Evolutionary conservation across 2,113 vertebrate species (phyloP), one percentile per base, ranked within the genome.

Genomic region (Leuciscus idus): DNA sequence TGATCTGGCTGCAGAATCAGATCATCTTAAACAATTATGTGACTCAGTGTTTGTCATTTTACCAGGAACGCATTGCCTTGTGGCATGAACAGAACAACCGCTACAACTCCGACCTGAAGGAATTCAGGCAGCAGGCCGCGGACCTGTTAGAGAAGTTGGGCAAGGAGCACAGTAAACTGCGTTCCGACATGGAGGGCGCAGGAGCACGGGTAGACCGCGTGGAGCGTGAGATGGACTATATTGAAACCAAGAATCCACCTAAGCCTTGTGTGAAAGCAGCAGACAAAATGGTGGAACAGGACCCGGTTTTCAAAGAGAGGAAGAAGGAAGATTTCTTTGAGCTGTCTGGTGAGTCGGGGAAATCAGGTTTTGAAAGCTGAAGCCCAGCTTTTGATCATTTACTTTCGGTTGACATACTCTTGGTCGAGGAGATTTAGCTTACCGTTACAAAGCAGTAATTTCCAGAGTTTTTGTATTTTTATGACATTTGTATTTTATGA

Each of bases 61-160:
- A 73, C 2, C 89, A 99, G 98, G 97, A 98, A 70, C 95, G 97
- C 26, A 97, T 99, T 92, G 94, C 96, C 0, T 91, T 97, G 85
- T 98, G 97, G 96, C 96, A 98, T 0, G 96, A 98, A 17, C 97
- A 98, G 83, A 95, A 95, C 30, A 96, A 94, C 79, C 96, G 96
- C 50, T 97, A 98, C 86, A 96, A 95, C 76, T 92, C 94, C 0
- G 97, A 99, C 91, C 93, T 97, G 89, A 93, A 94, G 73, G 96
- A 98, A 86, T 98, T 99, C 92, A 96, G 95, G 89, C 97, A 97
- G 93, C 96, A 96, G 74, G 95, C 97, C 7, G 86, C 95, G 39
- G 95, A 94, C 2, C 92, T 96, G 88, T 89, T 97, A 79, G 95
- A 96, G 39, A 92, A 94, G 0, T 92, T 97, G 0, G 96, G 93